Conservation (phyloP, 2,797 vertebrate species). For the Loriculus beryllinus region DNA sequence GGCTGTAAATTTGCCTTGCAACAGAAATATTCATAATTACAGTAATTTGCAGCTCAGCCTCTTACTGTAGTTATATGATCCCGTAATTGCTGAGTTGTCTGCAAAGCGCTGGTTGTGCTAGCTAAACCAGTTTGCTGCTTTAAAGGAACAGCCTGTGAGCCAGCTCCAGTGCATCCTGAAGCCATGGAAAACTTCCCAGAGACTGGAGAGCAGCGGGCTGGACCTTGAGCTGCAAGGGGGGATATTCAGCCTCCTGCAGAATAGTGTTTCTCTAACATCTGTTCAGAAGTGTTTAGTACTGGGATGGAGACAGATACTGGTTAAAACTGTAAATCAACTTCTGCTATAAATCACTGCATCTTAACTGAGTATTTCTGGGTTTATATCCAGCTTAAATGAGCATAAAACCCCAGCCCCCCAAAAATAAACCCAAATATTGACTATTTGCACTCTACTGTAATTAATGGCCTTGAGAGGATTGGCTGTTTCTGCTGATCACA, state of each 20-base stretch:
- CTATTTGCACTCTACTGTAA: neutral
- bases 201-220: neutral
- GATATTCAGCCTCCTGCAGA: neutral
- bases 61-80: constrained; percentile 58
- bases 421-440: neutral
- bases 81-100: constrained; percentile 57
- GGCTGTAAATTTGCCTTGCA: constrained; percentile 63
- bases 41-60: constrained; percentile 66
- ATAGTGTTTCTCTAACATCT: neutral
- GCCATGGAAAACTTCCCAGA: constrained; percentile 48
- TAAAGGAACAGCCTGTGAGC: constrained; percentile 27
- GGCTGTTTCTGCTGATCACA: neutral
- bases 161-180: constrained; percentile 4
- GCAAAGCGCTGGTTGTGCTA: constrained; percentile 52
- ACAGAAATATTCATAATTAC: constrained; percentile 66
- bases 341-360: neutral
- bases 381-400: neutral
- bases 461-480: neutral
- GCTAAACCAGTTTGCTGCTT: constrained; percentile 64
- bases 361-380: neutral
- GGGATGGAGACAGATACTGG: neutral
- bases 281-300: neutral
- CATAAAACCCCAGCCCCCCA: fast-evolving
- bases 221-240: neutral
- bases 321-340: neutral